Base-by-base conservation (phyloP, 2,113 vertebrate genomes). In the Pterophyllum scalare region DNA sequence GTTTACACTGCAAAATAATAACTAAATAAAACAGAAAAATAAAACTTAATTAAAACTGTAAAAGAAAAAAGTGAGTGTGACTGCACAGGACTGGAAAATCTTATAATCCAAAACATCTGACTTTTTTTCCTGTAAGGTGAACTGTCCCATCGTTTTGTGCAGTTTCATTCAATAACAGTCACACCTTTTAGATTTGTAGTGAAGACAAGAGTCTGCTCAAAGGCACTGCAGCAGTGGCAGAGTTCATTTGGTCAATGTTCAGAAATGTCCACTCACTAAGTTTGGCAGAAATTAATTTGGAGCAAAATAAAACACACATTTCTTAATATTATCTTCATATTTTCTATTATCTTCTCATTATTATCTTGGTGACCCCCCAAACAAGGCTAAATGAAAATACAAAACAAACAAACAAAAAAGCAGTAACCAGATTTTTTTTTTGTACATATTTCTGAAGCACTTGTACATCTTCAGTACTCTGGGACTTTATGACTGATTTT, bases 321-420 rank as follows among this genome's bases (percentile, higher is more conserved):
- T 57, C 13, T 22, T 22, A 57, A 1, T 49, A 70, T 70, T 0
- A 49, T 20, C 43, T 49, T 70, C 19, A 24, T 49, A 24, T n/a
- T n/a, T n/a, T n/a, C n/a, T n/a, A n/a, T n/a, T n/a, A n/a, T n/a
- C n/a, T n/a, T n/a, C n/a, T n/a, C n/a, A n/a, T n/a, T n/a, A n/a
- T n/a, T n/a, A n/a, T n/a, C n/a, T 17, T 70, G 40, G 10, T 20
- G 26, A 52, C 9, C 28, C 40, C 26, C 46, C 12, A 13, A 7
- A 43, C 2, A 40, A 40, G 11, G 38, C 10, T 40, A 46, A 65
- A 0, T 43, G 0, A 28, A 19, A 28, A 70, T n/a, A 49, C 28
- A 13, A 49, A 49, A 28, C 15, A 46, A 46, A 26, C 11, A 22
- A 19, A 70, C 49, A 13, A 20, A 49, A 1, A 5, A 38, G 35